These are phyloP conservation scores for Acrossocheilus wenchowensis DNA, from an alignment of 2,797 vertebrate species.

Conservation along the genomic window DNA sequence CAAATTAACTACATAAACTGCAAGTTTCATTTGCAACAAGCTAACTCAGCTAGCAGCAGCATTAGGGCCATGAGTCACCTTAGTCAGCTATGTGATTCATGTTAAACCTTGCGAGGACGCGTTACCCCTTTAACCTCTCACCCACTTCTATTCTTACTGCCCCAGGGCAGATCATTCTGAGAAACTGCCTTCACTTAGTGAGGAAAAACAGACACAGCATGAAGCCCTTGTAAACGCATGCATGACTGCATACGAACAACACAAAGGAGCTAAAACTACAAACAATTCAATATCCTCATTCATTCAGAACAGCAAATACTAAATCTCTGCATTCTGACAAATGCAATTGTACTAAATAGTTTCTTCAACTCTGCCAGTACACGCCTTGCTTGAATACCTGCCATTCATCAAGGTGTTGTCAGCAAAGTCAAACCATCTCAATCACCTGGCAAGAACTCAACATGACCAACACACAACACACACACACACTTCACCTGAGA, in stretches of 20 bases:
- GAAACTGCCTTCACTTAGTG: neutral
- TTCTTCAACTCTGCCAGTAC: neutral
- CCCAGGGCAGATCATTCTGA: conserved; percentile 9
- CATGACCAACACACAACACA: conserved; percentile 1
- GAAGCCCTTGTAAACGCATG: neutral
- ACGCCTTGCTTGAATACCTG: neutral
- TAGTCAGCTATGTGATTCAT: conserved; percentile 14
- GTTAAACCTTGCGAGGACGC: conserved; percentile 38
- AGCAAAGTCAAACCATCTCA: neutral
- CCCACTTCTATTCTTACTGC: conserved; percentile 53
- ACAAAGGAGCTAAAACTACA: neutral
- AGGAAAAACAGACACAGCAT: neutral
- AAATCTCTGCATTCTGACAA: neutral
- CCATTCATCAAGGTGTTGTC: neutral
- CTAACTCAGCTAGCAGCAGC: neutral
- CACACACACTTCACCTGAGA: conserved; percentile 53
- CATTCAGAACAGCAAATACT: neutral
- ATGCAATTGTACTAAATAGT: neutral
- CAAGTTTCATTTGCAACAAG: neutral
- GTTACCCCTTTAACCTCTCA: conserved; percentile 55
- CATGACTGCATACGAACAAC: neutral
- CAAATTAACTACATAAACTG: neutral
- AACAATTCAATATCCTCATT: neutral
- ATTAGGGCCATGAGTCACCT: conserved; percentile 15
- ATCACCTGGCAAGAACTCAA: neutral